Evolutionary conservation across 2,888 invertebrate genomes (phyloP).

Genomic region (Dryococelus australis): DNA sequence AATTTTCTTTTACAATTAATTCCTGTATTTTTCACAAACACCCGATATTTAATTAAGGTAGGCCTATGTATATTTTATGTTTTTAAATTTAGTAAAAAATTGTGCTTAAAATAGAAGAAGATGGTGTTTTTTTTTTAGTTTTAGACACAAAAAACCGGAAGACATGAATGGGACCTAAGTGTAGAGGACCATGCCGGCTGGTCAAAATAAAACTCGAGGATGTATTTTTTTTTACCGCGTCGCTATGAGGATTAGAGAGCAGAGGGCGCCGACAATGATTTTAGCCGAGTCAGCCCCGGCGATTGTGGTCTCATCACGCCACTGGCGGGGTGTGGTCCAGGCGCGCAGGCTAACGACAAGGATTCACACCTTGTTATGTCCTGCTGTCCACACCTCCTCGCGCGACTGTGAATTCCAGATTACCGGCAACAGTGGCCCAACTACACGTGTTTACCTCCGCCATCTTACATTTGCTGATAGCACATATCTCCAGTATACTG

Average conservation of each 20-base stretch:
- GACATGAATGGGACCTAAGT: background rate
- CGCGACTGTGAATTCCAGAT: too few relatives aligned
- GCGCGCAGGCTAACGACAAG: background rate
- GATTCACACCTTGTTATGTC: conserved; percentile 24
- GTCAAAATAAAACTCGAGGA: background rate
- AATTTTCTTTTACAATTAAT: too few relatives aligned
- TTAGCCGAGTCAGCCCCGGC: conserved; percentile 22
- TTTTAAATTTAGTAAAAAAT: too few relatives aligned
- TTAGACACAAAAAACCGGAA: background rate
- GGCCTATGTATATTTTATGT: too few relatives aligned
- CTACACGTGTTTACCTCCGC: too few relatives aligned
- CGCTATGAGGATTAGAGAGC: background rate
- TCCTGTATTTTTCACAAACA: too few relatives aligned
- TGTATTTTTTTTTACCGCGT: conserved; percentile 11
- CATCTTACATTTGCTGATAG: too few relatives aligned
- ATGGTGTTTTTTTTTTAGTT: background rate
- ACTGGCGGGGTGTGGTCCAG: conserved; percentile 23
- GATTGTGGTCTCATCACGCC: conserved; percentile 23
- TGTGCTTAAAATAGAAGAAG: background rate
- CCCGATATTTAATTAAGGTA: too few relatives aligned
- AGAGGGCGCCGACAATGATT: conserved; percentile 24
- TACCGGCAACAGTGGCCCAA: too few relatives aligned
- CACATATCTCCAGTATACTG: too few relatives aligned
- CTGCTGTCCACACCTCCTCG: background rate
- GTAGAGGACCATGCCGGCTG: background rate